Evolutionary conservation across 2,797 vertebrate species (phyloP), one percentile per base, ranked within the genome.

Genomic region (Eulemur coronatus): DNA sequence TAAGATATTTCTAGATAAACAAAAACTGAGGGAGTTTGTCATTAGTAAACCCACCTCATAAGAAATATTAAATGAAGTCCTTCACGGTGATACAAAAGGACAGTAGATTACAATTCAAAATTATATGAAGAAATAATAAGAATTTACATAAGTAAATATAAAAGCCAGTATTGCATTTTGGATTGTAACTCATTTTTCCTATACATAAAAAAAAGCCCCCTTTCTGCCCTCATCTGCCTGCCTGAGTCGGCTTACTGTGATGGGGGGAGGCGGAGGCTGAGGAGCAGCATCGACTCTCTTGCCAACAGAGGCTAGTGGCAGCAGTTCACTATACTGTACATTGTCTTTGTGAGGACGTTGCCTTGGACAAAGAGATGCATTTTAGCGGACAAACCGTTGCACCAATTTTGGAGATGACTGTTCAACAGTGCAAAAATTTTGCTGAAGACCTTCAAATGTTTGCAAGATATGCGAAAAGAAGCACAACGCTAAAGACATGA

Each of bases 371-470:
- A 57, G 97, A 91, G 1, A 84, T 98, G 61, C 89, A 95, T 2
- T 99, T 99, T 97, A 99, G 98, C 97, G 99, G 98, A 33, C 99
- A 99, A 41, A 98, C 97, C 7, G 57, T 99, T 0, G 99, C 99
- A 0, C 99, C 99, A 0, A 99, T 99, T 48, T 97, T 99, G 0
- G 99, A 99, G 98, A 98, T 99, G 43, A 98, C 99, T 3, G 99
- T 99, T 98, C 99, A 99, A 76, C 99, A 99, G 59, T 99, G 99
- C 4, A 99, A 99, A 97, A 98, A 95, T 89, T 99, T 99, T 98
- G 99, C 99, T 8, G 99, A 98, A 97, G 99, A 99, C 98, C 98
- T 99, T 81, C 99, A 99, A 97, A 99, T 99, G 79, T 99, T 99
- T 98, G 99, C 99, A 76, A 57, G 55, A 26, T 8, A 55, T 11